Base-by-base conservation (phyloP, 2,113 vertebrate genomes). In the Dicerorhinus sumatrensis region DNA sequence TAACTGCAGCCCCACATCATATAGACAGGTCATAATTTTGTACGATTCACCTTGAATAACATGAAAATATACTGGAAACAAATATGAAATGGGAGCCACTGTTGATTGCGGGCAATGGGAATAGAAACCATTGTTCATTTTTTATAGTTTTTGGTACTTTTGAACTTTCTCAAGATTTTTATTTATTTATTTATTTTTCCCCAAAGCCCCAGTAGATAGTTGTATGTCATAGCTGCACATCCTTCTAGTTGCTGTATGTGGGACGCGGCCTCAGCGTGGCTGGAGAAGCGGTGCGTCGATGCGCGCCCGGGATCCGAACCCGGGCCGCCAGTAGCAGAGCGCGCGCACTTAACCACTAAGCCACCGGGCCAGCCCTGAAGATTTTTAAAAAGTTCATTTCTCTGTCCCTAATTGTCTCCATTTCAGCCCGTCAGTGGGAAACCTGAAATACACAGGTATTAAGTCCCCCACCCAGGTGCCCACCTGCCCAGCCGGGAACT, bases 381-480 rank as follows among this genome's bases (percentile, higher is more conserved):
- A 65, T 10, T 4, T 60, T 54, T 36, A 23, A 76, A 33, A 51
- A 31, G 6, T 9, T 73, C 25, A 0, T 42, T 82, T 70, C 39
- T 0, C 67, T 2, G 9, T 58, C 8, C 17, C 75, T 18, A 18
- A 13, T 39, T 69, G 46, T 27, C 14, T 89, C 14, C 65, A 13
- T 83, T 58, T 79, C 62, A 63, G 46, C 25, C 36, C 0, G 10
- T 6, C 17, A 2, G 1, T 56, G 75, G 65, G 27, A 73, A 62
- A 80, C 13, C 60, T 10, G 67, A 79, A 51, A 25, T 8, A 4
- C 0, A 0, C 12, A 84, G 79, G 39, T 4, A 39, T 42, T 14
- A 9, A 54, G 51, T 13, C 8, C 0, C 0, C 1, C 0, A 0
- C 25, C n/a, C 25, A 60, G 79, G 25, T 60, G 29, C 73, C 85